Percentiles rank a stretch among this genome's conserved stretches.
These are phyloP conservation scores for Tribolium madens DNA, from an alignment of 1,140 invertebrate genomes.

Conservation along the genomic window DNA sequence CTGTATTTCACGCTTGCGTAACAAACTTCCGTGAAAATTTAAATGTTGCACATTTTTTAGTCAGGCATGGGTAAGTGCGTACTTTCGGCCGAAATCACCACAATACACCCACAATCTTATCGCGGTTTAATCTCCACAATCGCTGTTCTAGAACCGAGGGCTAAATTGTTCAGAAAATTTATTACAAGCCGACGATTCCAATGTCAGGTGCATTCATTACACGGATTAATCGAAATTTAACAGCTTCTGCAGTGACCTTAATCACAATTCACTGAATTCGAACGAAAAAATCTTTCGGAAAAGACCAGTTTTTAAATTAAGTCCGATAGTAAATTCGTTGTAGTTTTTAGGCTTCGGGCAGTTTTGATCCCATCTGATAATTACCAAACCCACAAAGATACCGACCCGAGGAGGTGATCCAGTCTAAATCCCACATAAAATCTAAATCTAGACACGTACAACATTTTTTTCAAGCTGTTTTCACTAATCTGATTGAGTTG, in stretches of 20 bases:
- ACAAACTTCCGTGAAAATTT: slow-evolving; percentile 49
- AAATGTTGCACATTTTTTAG: slow-evolving; percentile 48
- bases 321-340: too few relatives aligned
- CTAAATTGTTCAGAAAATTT: neutral
- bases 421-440: neutral
- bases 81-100: slow-evolving; percentile 16
- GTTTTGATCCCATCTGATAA: neutral
- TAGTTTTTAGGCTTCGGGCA: too few relatives aligned
- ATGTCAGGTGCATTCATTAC: neutral
- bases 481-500: neutral
- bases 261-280: neutral
- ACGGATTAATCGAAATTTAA: neutral
- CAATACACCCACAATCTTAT: slow-evolving; percentile 1
- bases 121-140: neutral
- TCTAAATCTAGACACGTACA: too few relatives aligned
- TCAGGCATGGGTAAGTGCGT: slow-evolving; percentile 12
- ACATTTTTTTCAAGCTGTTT: neutral
- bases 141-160: neutral
- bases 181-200: neutral
- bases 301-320: too few relatives aligned
- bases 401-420: neutral
- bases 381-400: neutral
- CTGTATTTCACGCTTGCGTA: slow-evolving; percentile 46
- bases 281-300: neutral
- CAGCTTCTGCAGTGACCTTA: neutral